phyloP scores from a whole-genome alignment of 2,888 invertebrate genomes.

The Eurois occulta region DNA sequence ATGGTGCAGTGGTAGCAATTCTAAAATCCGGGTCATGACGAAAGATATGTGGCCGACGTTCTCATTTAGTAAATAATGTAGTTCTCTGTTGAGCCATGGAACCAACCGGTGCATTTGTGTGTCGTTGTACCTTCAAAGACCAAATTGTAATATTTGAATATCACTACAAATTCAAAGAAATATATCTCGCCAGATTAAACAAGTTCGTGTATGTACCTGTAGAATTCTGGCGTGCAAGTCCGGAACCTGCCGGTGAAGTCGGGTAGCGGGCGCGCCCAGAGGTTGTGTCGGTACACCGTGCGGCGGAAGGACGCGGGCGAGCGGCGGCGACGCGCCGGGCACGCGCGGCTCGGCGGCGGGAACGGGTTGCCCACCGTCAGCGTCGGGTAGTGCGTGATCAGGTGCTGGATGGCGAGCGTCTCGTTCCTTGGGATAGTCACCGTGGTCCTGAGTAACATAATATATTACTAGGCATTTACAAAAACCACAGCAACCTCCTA shows the following conservation, averaged over 20 bases:
- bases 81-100: constrained; percentile 97
- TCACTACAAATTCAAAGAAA: not conserved
- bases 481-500: not conserved
- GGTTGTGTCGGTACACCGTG: constrained; percentile 93
- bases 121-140: constrained; percentile 92
- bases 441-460: constrained; percentile 91
- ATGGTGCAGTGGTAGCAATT: constrained; percentile 92
- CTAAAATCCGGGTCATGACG: constrained; percentile 93
- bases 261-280: constrained; percentile 93
- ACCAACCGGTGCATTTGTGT: constrained; percentile 95
- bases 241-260: constrained; percentile 93
- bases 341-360: constrained; percentile 64
- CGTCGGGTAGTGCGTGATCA: constrained; percentile 86
- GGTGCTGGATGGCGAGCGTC: constrained; percentile 91
- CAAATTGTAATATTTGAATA: constrained; percentile 18
- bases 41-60: constrained; percentile 92
- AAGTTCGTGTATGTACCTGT: constrained; percentile 89
- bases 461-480: not conserved
- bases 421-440: constrained; percentile 91
- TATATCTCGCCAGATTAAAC: not conserved
- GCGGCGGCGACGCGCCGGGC: constrained; percentile 77
- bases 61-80: constrained; percentile 93
- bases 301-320: constrained; percentile 90
- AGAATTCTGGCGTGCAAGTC: constrained; percentile 94
- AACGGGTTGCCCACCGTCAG: constrained; percentile 79